A percentile compares a stretch with the other conserved stretches of the same genome.
Conservation (phyloP, 2,113 vertebrate species). For the Archocentrus centrarchus region DNA sequence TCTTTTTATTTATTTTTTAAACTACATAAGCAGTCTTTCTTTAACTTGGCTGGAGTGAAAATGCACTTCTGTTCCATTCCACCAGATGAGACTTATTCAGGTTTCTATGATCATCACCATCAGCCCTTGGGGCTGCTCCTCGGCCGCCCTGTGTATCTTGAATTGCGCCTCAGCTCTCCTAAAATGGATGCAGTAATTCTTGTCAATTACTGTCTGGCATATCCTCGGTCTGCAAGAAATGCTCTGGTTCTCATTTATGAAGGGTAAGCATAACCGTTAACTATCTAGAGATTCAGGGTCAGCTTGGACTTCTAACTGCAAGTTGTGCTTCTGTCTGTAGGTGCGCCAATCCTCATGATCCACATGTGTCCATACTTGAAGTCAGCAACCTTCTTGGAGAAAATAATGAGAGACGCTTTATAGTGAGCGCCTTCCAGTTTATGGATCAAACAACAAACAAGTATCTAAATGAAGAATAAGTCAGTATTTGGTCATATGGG, state of each 20-base stretch:
- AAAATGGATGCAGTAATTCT: slow-evolving; percentile 63
- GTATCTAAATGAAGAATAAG: slow-evolving; percentile 78
- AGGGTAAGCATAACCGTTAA: slow-evolving; percentile 54
- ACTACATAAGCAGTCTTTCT: accelerated
- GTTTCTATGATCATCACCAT: slow-evolving; percentile 53
- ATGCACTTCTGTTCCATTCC: neutral
- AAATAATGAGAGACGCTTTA: slow-evolving; percentile 64
- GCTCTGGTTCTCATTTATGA: slow-evolving; percentile 77
- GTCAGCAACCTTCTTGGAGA: slow-evolving; percentile 23
- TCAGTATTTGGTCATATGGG: neutral
- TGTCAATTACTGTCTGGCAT: slow-evolving; percentile 81
- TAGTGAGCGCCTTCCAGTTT: slow-evolving; percentile 76
- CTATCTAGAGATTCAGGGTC: neutral
- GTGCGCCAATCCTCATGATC: slow-evolving; percentile 74
- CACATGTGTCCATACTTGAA: slow-evolving; percentile 54
- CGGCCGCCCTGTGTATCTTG: slow-evolving; percentile 74
- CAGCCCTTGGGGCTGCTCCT: slow-evolving; percentile 71
- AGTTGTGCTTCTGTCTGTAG: slow-evolving; percentile 36
- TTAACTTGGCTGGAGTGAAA: neutral
- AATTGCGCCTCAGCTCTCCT: slow-evolving; percentile 62
- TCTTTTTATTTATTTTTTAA: neutral
- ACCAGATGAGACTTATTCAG: slow-evolving; percentile 67
- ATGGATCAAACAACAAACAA: slow-evolving; percentile 69
- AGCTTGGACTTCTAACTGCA: accelerated
- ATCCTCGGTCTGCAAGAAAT: slow-evolving; percentile 71